phyloP scores from a whole-genome alignment of 2,888 invertebrate species.

The Ceratothoa steindachneri region DNA sequence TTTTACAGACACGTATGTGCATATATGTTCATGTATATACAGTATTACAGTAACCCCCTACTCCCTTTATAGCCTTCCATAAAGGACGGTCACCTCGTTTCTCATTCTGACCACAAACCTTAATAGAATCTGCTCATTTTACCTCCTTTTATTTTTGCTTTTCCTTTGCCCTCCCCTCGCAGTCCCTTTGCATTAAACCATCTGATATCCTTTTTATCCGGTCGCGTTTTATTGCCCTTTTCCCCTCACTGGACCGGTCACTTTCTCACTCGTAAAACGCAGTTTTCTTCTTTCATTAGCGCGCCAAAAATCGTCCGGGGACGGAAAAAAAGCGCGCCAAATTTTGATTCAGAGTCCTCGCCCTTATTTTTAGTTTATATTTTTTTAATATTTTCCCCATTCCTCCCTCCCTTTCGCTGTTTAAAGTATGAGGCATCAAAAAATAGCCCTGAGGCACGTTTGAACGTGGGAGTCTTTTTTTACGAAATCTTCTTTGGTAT shows the following conservation, averaged over 20 bases:
- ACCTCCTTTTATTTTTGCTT: conserved; percentile 11
- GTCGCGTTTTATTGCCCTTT: conserved; percentile 12
- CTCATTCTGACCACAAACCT: conserved; percentile 15
- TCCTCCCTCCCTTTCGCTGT: too few species aligned
- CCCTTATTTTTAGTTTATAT: too few species aligned
- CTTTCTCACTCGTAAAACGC: conserved; percentile 10
- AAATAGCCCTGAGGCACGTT: too few species aligned
- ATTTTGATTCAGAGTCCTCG: background rate
- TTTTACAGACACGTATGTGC: too few species aligned
- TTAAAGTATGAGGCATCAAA: too few species aligned
- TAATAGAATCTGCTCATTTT: conserved; percentile 15
- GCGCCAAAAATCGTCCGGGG: conserved; percentile 2
- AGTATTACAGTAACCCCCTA: background rate
- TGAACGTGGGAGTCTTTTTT: too few species aligned
- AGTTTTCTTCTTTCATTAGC: conserved; percentile 9
- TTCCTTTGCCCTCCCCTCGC: conserved; percentile 5
- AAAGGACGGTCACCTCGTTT: conserved; percentile 13
- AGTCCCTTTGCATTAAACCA: conserved; percentile 15
- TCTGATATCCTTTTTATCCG: conserved; percentile 15
- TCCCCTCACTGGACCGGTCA: conserved; percentile 13
- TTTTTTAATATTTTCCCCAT: too few species aligned
- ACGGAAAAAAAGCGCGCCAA: background rate
- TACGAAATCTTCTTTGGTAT: too few species aligned
- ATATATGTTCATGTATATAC: conserved; percentile 4
- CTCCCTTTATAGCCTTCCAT: conserved; percentile 13